Percentiles rank a stretch among this genome's conserved stretches.
Conservation (phyloP, 2,113 vertebrate genomes). For the Apteryx owenii region DNA sequence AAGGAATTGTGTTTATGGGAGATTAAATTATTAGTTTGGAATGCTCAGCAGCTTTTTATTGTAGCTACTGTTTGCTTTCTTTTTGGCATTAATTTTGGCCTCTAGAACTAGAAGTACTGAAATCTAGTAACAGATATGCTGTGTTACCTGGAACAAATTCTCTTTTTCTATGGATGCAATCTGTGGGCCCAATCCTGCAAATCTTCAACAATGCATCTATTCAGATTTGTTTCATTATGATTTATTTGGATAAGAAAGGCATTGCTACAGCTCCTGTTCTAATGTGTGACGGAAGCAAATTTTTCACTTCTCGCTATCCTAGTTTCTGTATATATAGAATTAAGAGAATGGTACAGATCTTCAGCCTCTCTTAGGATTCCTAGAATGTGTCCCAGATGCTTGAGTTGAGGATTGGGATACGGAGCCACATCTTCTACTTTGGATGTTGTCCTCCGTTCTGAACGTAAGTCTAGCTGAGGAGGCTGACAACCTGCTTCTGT, state of each 20-base stretch:
- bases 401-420: neutral
- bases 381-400: neutral
- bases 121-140: neutral
- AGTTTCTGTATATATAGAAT: neutral
- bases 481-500: neutral
- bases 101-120: neutral
- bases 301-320: neutral
- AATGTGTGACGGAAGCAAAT: neutral
- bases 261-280: neutral
- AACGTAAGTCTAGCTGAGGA: neutral
- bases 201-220: neutral
- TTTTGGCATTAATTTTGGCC: neutral
- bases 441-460: neutral
- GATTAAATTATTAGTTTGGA: slow-evolving; percentile 3
- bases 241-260: neutral
- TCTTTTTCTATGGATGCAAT: neutral
- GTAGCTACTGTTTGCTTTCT: neutral
- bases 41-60: slow-evolving; percentile 18
- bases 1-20: slow-evolving; percentile 6
- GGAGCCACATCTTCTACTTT: neutral
- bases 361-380: neutral
- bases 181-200: neutral
- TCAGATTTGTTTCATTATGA: neutral
- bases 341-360: neutral
- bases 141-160: neutral